Conservation (phyloP, 2,888 invertebrate genomes). For the Tethea ocularis region DNA sequence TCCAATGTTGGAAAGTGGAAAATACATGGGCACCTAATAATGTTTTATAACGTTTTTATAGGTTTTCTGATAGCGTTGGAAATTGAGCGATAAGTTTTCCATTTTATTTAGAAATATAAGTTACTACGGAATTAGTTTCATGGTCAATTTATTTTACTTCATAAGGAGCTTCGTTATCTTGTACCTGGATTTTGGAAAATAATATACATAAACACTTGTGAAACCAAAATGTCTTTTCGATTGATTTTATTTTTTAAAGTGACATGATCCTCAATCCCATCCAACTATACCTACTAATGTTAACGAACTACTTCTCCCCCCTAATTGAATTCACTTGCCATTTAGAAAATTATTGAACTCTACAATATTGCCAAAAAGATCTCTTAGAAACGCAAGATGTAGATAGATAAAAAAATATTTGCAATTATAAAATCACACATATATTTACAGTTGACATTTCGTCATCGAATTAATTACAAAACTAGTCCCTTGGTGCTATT, state of each 20-base stretch:
- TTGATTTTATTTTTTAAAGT: too few relatives aligned
- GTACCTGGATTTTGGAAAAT: too few relatives aligned
- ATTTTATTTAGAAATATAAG: slow-evolving; percentile 3
- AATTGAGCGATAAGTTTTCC: slow-evolving; percentile 44
- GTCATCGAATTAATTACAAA: not conserved
- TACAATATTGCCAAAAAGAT: too few relatives aligned
- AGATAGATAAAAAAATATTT: not conserved
- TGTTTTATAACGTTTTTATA: slow-evolving; percentile 39
- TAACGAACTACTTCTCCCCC: too few relatives aligned
- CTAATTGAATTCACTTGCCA: too few relatives aligned
- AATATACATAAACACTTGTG: too few relatives aligned
- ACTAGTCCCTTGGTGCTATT: slow-evolving; percentile 71
- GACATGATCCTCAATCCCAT: too few relatives aligned
- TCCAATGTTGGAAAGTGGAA: slow-evolving; percentile 15
- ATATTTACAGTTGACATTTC: not conserved
- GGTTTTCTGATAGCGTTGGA: slow-evolving; percentile 29
- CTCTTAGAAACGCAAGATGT: too few relatives aligned
- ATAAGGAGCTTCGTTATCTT: not conserved
- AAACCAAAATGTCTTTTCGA: too few relatives aligned
- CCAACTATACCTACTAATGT: too few relatives aligned
- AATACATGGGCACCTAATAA: slow-evolving; percentile 17
- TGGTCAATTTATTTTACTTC: slow-evolving; percentile 14
- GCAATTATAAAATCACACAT: not conserved
- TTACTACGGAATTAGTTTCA: not conserved
- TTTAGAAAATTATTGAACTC: too few relatives aligned